These are phyloP conservation scores for Caradrina kadenii DNA, from an alignment of 2,888 invertebrate species.

Conservation along the genomic window DNA sequence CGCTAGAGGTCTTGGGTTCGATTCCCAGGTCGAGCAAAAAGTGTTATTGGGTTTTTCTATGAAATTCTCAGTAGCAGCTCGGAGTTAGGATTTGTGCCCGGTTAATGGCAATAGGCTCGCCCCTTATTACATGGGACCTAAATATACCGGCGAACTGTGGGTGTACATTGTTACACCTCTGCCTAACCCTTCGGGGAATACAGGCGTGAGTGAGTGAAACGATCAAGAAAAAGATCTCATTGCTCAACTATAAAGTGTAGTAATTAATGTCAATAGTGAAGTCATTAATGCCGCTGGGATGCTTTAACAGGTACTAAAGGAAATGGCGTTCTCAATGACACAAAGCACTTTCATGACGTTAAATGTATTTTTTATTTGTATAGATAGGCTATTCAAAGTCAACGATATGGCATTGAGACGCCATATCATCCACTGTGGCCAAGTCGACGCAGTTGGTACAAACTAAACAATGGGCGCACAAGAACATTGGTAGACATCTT, in stretches of 20 bases:
- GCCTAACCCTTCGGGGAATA: too few relatives aligned
- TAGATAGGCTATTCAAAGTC: constrained; percentile 49
- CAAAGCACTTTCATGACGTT: constrained; percentile 41
- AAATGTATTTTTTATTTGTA: constrained; percentile 43
- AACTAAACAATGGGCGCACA: constrained; percentile 80
- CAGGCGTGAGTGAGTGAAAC: too few relatives aligned
- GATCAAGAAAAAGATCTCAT: constrained; percentile 52
- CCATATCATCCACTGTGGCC: constrained; percentile 62
- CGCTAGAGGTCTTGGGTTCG: too few relatives aligned
- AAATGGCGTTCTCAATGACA: constrained; percentile 60
- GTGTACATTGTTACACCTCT: too few relatives aligned
- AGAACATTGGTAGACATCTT: constrained; percentile 81
- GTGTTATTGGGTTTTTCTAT: too few relatives aligned
- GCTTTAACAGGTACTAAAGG: constrained; percentile 53
- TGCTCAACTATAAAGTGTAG: constrained; percentile 41
- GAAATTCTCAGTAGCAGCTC: too few relatives aligned
- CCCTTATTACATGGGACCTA: too few relatives aligned
- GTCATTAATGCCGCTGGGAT: constrained; percentile 42
- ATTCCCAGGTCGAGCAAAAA: too few relatives aligned
- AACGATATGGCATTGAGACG: constrained; percentile 62
- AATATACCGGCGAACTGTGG: too few relatives aligned
- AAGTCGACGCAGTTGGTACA: constrained; percentile 69
- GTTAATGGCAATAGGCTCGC: too few relatives aligned
- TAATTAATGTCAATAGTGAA: constrained; percentile 52
- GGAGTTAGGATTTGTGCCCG: too few relatives aligned